These are phyloP conservation scores for Romanomermis culicivorax DNA, from an alignment of 2,888 invertebrate genomes.

Conservation along the genomic window DNA sequence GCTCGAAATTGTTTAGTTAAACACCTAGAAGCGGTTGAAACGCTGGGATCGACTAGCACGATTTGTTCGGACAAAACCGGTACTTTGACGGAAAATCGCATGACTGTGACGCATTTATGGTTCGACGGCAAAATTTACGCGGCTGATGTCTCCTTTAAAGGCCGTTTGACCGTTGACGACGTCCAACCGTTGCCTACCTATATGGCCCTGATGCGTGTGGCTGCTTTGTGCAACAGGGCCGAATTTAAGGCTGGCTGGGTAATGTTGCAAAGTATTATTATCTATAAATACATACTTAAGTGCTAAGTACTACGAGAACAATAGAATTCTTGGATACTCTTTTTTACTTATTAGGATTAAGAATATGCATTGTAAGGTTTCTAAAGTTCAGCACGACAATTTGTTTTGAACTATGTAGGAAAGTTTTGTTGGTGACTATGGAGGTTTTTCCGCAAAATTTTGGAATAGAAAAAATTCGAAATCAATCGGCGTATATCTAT, in stretches of 20 bases:
- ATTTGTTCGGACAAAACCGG: conserved; percentile 63
- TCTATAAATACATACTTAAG: conserved; percentile 61
- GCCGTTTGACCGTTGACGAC: not conserved
- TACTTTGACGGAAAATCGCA: conserved; percentile 61
- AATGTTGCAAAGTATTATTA: not conserved
- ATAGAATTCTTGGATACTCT: no score
- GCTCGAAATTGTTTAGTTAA: conserved; percentile 62
- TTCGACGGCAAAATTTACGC: conserved; percentile 9
- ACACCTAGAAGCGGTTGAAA: conserved; percentile 56
- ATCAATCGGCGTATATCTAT: no score
- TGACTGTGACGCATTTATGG: conserved; percentile 14
- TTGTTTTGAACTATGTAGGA: no score
- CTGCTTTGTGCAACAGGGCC: conserved; percentile 15
- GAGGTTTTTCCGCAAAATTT: no score
- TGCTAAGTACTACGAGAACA: no score
- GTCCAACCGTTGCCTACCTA: not conserved
- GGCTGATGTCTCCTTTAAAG: conserved; percentile 8
- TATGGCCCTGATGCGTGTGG: conserved; percentile 45
- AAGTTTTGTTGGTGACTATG: no score
- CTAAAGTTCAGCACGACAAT: not conserved
- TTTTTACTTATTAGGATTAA: no score
- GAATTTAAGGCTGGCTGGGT: conserved; percentile 40
- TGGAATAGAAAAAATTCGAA: no score
- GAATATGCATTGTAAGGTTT: not conserved
- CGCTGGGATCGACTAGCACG: conserved; percentile 52